Evolutionary conservation across 2,113 vertebrate genomes (phyloP), one percentile per base, ranked within the genome.

Genomic region (Neopipo cinnamomea): DNA sequence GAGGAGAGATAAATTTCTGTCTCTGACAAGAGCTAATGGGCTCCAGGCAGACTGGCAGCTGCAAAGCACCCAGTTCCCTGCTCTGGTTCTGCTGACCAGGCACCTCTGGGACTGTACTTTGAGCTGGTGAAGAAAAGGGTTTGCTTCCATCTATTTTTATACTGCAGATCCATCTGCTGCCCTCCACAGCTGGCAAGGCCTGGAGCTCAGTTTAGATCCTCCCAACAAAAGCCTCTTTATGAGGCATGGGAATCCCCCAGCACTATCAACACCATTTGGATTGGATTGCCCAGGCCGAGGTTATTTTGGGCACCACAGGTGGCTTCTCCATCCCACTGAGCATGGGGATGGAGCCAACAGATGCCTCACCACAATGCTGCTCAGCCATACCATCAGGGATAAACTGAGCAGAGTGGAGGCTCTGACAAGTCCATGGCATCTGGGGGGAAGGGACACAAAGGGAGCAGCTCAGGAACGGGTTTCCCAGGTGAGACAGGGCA

Each of bases 221-320:
- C 76, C 75, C 67, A 96, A 97, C 94, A 97, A 96, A 96, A 96
- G 93, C 49, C 63, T 96, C 93, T 93, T 96, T 96, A 89, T 96
- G 94, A 95, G 61, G 67, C 83, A 88, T 59, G 86, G 92, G 94
- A 94, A 91, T 91, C 88, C 80, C 66, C 39, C 88, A 42, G 62
- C 39, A n/a, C 82, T 59, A 63, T 41, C 75, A 77, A 37, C 75
- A 88, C 86, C 52, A 66, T n/a, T 93, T 93, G 91, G 82, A 42
- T 19, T 75, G 80, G 52, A 78, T 56, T 94, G 96, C 59, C 83
- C 53, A 46, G 80, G 83, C 89, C 62, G 4, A 12, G 47, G 77
- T 85, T 97, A 97, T 97, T 97, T 95, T 84, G 79, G 74, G 95
- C 66, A 61, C 76, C 91, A 94, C 94, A 97, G 89, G 93, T 96